Evolutionary conservation across 1,140 invertebrate species (phyloP).

Genomic region (Ruditapes philippinarum): DNA sequence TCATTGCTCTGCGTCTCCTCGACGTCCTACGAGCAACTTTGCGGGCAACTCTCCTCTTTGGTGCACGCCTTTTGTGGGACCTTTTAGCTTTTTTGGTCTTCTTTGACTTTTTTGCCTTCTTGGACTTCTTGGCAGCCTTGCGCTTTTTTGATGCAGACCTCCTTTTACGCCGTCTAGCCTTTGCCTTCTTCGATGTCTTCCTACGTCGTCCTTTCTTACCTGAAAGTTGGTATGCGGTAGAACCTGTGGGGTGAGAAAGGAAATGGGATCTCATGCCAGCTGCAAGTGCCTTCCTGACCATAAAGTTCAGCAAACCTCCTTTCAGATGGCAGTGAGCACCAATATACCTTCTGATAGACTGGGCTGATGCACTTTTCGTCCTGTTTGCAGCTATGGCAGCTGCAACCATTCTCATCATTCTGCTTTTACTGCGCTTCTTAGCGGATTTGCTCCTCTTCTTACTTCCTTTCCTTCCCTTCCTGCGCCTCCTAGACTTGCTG

Average conservation of each 20-base stretch:
- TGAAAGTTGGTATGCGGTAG: background rate
- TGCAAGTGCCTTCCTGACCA: background rate
- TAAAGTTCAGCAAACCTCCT: conserved; percentile 30
- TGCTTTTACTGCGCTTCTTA: conserved; percentile 40
- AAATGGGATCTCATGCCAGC: background rate
- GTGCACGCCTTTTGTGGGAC: background rate
- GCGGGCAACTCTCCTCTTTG: background rate
- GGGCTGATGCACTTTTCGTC: conserved; percentile 21
- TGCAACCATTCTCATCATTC: background rate
- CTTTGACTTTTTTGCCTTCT: conserved; percentile 9
- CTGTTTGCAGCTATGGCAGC: background rate
- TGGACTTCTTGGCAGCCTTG: background rate
- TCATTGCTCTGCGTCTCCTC: conserved; percentile 20
- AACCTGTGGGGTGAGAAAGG: conserved; percentile 25
- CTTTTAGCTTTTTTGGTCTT: background rate
- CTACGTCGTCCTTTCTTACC: background rate
- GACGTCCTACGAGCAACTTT: background rate
- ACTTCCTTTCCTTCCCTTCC: conserved; percentile 31
- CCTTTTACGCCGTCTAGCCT: conserved; percentile 21
- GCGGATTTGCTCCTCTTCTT: conserved; percentile 55
- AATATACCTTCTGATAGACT: conserved; percentile 49
- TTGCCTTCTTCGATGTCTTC: background rate
- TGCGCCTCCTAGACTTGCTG: conserved; percentile 25
- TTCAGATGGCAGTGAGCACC: conserved; percentile 26
- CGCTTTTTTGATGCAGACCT: conserved; percentile 40